Conservation (phyloP, 2,888 invertebrate species). For the Micoletzkya japonica region DNA sequence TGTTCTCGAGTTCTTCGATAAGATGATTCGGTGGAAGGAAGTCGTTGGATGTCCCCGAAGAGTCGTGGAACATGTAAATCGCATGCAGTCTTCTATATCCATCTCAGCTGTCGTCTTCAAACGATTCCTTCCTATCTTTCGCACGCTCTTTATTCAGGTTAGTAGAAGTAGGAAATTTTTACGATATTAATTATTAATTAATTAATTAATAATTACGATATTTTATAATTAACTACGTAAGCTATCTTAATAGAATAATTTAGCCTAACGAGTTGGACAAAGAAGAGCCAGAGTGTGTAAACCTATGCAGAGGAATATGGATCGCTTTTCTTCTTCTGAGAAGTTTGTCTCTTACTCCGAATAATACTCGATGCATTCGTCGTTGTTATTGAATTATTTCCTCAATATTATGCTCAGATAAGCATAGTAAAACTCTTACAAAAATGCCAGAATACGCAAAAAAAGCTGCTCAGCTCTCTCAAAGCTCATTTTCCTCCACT, state of each 20-base stretch:
- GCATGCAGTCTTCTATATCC: constrained; percentile 71
- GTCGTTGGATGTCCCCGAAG: constrained; percentile 27
- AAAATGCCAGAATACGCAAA: no score
- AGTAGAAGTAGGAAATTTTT: not conserved
- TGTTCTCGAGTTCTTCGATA: constrained; percentile 37
- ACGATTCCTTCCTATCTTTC: constrained; percentile 85
- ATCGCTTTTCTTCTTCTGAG: constrained; percentile 10
- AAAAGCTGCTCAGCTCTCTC: no score
- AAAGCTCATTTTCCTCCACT: no score
- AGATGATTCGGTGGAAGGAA: constrained; percentile 36
- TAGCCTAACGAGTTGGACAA: constrained; percentile 10
- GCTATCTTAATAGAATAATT: not conserved
- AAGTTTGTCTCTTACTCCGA: constrained; percentile 1
- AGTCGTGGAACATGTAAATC: constrained; percentile 5
- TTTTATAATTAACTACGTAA: not conserved
- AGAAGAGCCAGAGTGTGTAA: not conserved
- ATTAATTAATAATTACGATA: not conserved
- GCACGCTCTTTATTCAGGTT: constrained; percentile 76
- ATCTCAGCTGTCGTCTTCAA: constrained; percentile 91
- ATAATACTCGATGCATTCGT: not conserved
- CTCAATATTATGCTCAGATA: no score
- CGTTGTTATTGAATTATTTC: not conserved
- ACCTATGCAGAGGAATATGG: constrained; percentile 13
- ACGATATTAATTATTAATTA: no score
- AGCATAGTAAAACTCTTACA: not conserved